phyloP scores from a whole-genome alignment of 2,113 vertebrate species.

The Pollachius pollachius region DNA sequence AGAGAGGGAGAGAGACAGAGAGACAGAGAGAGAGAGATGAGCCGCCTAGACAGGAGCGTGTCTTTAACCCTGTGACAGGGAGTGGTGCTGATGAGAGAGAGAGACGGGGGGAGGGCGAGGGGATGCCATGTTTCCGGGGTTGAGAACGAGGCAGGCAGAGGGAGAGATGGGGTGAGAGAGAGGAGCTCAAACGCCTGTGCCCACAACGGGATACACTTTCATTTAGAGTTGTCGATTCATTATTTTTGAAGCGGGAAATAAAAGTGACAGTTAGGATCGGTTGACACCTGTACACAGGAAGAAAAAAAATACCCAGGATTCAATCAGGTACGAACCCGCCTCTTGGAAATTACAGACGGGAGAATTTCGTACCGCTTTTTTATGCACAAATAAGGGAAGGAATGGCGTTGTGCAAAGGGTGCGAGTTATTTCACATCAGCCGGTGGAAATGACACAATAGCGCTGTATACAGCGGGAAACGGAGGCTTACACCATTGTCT shows the following conservation, averaged over 20 bases:
- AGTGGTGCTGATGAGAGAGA: conserved; percentile 14
- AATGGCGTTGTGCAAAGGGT: conserved; percentile 28
- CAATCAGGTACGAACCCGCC: not conserved
- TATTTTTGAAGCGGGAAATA: too few relatives aligned
- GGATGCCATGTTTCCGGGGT: not conserved
- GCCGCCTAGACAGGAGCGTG: conserved; percentile 21
- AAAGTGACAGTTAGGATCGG: too few relatives aligned
- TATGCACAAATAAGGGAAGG: conserved; percentile 56
- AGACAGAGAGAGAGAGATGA: conserved; percentile 34
- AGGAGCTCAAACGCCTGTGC: not conserved
- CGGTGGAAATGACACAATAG: too few relatives aligned
- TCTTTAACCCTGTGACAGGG: conserved; percentile 32
- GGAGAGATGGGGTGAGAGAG: conserved; percentile 23
- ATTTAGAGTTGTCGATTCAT: too few relatives aligned
- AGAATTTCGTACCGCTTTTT: conserved; percentile 49
- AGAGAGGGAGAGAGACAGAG: too few relatives aligned
- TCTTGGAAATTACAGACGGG: conserved; percentile 31
- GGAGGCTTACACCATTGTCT: conserved; percentile 51
- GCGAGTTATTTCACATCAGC: conserved; percentile 15
- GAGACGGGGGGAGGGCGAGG: conserved; percentile 25
- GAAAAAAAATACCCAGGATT: too few relatives aligned
- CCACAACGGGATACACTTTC: not conserved
- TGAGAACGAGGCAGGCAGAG: conserved; percentile 23
- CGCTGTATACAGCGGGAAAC: too few relatives aligned
- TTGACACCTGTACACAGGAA: too few relatives aligned